Conservation (phyloP, 2,888 invertebrate species). For the Scrobipalpa costella region DNA sequence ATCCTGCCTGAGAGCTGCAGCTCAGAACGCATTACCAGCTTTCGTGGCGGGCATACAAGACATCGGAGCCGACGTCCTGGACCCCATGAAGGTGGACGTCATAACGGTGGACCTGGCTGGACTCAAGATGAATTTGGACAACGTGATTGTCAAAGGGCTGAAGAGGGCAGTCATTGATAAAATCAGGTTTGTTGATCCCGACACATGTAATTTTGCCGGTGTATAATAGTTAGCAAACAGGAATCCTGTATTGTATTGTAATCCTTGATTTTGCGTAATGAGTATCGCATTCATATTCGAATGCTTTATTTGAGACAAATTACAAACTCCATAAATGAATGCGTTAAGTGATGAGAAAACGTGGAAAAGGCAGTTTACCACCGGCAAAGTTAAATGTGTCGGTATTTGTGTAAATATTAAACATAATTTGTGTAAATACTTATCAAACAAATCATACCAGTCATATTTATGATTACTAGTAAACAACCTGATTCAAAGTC, state of each 20-base stretch:
- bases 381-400: slow-evolving; percentile 1
- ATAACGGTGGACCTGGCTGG: slow-evolving; percentile 60
- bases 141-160: slow-evolving; percentile 50
- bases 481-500: too few relatives aligned
- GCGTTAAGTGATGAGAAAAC: too few relatives aligned
- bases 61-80: slow-evolving; percentile 50
- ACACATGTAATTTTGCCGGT: slow-evolving; percentile 17
- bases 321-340: too few relatives aligned
- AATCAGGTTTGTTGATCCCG: slow-evolving; percentile 44
- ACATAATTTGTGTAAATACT: too few relatives aligned
- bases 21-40: slow-evolving; percentile 43
- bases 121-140: slow-evolving; percentile 50
- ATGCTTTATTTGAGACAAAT: too few relatives aligned
- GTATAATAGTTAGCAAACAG: too few relatives aligned
- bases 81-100: slow-evolving; percentile 51
- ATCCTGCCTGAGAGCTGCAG: slow-evolving; percentile 47
- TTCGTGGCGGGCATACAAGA: slow-evolving; percentile 56
- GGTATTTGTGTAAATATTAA: background rate
- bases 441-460: background rate
- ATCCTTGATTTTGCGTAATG: background rate
- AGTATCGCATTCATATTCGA: background rate
- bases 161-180: slow-evolving; percentile 49
- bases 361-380: background rate
- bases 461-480: too few relatives aligned
- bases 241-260: background rate